Conservation (phyloP, 2,797 vertebrate species). For the Rhinella marina region DNA sequence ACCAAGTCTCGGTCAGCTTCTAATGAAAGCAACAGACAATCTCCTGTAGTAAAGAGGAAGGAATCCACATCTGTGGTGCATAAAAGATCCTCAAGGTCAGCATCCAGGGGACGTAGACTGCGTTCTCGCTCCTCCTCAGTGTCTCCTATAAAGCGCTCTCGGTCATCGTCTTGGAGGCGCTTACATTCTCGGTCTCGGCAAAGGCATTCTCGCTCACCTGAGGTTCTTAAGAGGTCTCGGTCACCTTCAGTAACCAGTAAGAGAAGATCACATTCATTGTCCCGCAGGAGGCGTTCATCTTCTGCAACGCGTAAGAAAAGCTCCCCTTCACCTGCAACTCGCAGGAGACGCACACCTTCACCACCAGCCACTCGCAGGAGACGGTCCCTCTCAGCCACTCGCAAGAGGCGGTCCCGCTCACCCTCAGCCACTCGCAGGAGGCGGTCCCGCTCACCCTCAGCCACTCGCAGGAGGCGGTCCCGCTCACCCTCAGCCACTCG, state of each 20-base stretch:
- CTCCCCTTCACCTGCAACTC: conserved; percentile 69
- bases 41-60: conserved; percentile 58
- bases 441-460: conserved; percentile 67
- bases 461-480: conserved; percentile 74
- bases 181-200: conserved; percentile 51
- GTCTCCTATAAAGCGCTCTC: conserved; percentile 70
- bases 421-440: conserved; percentile 67
- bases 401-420: conserved; percentile 69
- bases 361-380: conserved; percentile 68
- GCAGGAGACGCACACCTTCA: conserved; percentile 30
- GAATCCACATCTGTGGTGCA: conserved; percentile 53
- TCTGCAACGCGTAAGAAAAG: conserved; percentile 66
- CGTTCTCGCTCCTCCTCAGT: conserved; percentile 47
- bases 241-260: conserved; percentile 46
- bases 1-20: conserved; percentile 37
- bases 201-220: conserved; percentile 53
- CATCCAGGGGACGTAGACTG: conserved; percentile 75
- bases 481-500: not conserved
- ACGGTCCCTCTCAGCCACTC: conserved; percentile 65
- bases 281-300: conserved; percentile 70
- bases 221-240: conserved; percentile 67
- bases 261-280: not conserved
- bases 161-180: conserved; percentile 58
- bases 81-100: conserved; percentile 75
- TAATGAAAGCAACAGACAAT: conserved; percentile 64